Evolutionary conservation across 2,797 vertebrate species (phyloP), one percentile per base, ranked within the genome.

Genomic region (Anniella stebbinsi): DNA sequence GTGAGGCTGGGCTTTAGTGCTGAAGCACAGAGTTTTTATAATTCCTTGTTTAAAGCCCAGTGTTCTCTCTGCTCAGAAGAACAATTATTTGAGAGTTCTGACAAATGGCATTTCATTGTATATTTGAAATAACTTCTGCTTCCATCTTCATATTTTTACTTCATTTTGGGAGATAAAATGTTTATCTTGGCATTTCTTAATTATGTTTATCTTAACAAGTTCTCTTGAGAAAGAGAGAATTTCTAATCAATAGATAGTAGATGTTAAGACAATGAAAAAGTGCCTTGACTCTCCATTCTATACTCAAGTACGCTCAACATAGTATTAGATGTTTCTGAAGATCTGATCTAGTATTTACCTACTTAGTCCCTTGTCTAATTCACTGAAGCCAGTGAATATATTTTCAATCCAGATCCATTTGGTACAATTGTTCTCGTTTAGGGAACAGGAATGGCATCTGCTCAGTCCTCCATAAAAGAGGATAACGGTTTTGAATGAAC

Each of bases 31-130:
- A 33, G 5, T 54, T 54, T 28, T 78, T 78, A 28, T 60, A 38
- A 12, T 38, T 82, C 57, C 21, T 82, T 82, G n/a, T 25, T 36
- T 63, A 38, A 63, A 82, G 57, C 13, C 5, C 57, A 82, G 21
- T 51, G 23, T 4, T 66, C 23, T 38, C 28, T 78, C 41, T 36
- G 7, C 63, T 69, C 60, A 69, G 76, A 78, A 69, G n/a, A 69
- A 69, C 86, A 12, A 80, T 87, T 69, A 28, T 78, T 57, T 33
- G 63, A 48, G 57, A 78, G 73, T 76, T 41, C 38, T 38, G 57
- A 77, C 78, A 87, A 81, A 81, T 88, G 66, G 48, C 45, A 54
- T 81, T 54, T 80, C 28, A 81, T 54, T 69, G 25, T 72, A 54
- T 38, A 54, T 81, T 80, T 54, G 48, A 72, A 88, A 80, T 80